These are phyloP conservation scores for Anthonomus grandis DNA, from an alignment of 1,140 invertebrate genomes.

Conservation along the genomic window DNA sequence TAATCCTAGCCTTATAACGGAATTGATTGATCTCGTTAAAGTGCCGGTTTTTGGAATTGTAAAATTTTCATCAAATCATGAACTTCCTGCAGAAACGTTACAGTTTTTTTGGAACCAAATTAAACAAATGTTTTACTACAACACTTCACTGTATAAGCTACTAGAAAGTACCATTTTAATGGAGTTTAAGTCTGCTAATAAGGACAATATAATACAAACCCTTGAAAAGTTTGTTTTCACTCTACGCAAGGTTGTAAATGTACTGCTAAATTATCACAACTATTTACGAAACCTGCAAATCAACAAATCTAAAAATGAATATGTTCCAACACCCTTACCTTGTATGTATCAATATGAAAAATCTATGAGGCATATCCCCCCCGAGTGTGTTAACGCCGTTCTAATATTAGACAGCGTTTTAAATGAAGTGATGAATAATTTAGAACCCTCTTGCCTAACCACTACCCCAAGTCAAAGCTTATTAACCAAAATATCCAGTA, in stretches of 20 bases:
- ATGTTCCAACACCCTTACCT: slow-evolving; percentile 2
- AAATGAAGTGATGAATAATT: slow-evolving; percentile 14
- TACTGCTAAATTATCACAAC: slow-evolving; percentile 25
- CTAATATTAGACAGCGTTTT: slow-evolving; percentile 20
- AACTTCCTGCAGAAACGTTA: not conserved
- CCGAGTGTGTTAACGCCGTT: slow-evolving; percentile 12
- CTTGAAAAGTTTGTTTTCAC: slow-evolving; percentile 21
- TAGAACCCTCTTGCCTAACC: not conserved
- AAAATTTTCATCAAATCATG: not conserved
- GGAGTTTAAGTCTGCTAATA: slow-evolving; percentile 10
- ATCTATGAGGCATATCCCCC: slow-evolving; percentile 17
- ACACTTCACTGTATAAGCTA: not conserved
- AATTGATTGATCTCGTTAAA: slow-evolving; percentile 4
- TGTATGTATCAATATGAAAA: slow-evolving; percentile 23
- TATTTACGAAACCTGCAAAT: slow-evolving; percentile 28
- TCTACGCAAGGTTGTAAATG: slow-evolving; percentile 17
- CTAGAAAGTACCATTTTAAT: slow-evolving; percentile 27
- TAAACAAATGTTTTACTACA: slow-evolving; percentile 7
- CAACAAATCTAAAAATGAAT: slow-evolving; percentile 10
- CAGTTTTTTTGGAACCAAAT: slow-evolving; percentile 17
- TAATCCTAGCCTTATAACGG: slow-evolving; percentile 10
- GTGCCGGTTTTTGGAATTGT: slow-evolving; percentile 16
- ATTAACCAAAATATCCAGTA: not conserved
- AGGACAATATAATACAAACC: not conserved
- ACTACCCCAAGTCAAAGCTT: not conserved